A percentile compares a stretch with the other conserved stretches of the same genome.
phyloP scores from a whole-genome alignment of 1,140 invertebrate genomes.

The Anthonomus grandis region DNA sequence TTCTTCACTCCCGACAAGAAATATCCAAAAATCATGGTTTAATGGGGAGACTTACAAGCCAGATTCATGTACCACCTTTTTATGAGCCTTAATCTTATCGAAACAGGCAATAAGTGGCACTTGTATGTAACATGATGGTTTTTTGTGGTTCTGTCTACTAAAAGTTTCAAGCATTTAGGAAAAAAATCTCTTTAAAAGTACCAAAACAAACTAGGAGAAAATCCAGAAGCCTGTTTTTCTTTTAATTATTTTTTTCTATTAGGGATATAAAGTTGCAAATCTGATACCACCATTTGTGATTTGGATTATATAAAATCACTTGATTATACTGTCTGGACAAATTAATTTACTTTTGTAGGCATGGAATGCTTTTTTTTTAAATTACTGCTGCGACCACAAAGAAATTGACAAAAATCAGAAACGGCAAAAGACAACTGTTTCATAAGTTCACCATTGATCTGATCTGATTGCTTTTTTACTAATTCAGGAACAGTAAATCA shows the following conservation, averaged over 20 bases:
- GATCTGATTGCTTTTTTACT: too few species aligned
- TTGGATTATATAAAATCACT: too few species aligned
- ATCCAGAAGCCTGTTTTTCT: background rate
- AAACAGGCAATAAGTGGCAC: conserved; percentile 4
- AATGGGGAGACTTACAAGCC: conserved; percentile 13
- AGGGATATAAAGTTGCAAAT: too few species aligned
- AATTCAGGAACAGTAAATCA: too few species aligned
- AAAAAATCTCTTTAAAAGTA: background rate
- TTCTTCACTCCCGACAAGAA: conserved; percentile 12
- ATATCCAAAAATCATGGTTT: background rate
- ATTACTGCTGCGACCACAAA: too few species aligned
- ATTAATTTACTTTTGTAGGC: background rate
- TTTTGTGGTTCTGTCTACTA: conserved; percentile 19
- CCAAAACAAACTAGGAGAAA: conserved; percentile 16
- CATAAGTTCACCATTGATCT: too few species aligned
- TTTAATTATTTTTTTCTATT: too few species aligned
- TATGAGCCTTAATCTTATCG: background rate
- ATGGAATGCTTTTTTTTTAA: background rate
- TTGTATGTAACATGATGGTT: background rate
- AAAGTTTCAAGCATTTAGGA: conserved; percentile 15
- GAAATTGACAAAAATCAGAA: too few species aligned
- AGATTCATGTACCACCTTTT: background rate
- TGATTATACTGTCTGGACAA: too few species aligned
- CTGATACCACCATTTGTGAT: background rate
- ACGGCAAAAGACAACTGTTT: too few species aligned